Evolutionary conservation across 2,797 vertebrate genomes (phyloP).

Genomic region (Halcyon badia): DNA sequence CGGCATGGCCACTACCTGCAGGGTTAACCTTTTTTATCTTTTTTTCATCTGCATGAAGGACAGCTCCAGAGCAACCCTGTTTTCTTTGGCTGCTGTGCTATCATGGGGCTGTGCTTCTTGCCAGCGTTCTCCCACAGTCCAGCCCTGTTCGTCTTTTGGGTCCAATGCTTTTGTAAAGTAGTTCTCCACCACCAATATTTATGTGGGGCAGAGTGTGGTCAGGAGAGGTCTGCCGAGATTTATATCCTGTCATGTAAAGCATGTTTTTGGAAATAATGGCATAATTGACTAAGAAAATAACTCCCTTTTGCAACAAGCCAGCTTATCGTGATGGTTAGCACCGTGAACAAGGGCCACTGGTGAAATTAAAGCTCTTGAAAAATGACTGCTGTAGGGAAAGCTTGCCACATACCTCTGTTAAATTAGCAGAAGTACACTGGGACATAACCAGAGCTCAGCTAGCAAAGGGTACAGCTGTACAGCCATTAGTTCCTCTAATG

Average conservation of each 20-base stretch:
- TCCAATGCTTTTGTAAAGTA: neutral
- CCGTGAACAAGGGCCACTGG: neutral
- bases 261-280: conserved; percentile 31
- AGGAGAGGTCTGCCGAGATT: neutral
- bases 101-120: neutral
- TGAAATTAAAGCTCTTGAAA: conserved; percentile 15
- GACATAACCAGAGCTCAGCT: neutral
- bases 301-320: conserved; percentile 10
- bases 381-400: neutral
- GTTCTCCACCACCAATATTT: neutral
- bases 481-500: neutral
- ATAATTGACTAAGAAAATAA: conserved; percentile 33
- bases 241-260: conserved; percentile 22
- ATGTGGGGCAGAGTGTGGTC: conserved; percentile 2
- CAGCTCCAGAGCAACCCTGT: neutral
- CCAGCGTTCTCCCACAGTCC: neutral
- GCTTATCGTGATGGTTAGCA: neutral
- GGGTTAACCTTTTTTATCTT: neutral
- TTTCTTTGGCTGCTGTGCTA: conserved; percentile 6
- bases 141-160: neutral
- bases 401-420: neutral
- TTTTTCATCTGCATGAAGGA: neutral
- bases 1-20: neutral
- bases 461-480: neutral
- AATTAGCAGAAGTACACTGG: neutral